phyloP scores from a whole-genome alignment of 2,113 vertebrate species.

The Isichthys henryi region DNA sequence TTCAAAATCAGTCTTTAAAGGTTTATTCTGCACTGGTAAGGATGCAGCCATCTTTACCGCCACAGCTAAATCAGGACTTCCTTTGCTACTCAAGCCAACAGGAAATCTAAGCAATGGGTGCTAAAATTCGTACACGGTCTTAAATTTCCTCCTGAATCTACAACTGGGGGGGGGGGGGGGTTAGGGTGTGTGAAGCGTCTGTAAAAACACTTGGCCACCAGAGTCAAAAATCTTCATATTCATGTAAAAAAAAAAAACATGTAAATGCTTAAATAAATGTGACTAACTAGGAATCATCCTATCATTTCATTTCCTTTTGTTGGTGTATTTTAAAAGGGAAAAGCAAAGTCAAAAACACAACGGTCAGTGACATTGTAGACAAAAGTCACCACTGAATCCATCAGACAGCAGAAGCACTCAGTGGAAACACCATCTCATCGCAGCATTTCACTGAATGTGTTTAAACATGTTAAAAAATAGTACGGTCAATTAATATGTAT shows the following conservation, averaged over 20 bases:
- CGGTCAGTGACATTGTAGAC: not conserved
- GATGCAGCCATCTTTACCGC: constrained; percentile 17
- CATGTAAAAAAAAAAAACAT: not conserved
- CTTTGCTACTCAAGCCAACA: constrained; percentile 32
- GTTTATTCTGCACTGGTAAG: not conserved
- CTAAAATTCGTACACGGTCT: constrained; percentile 27
- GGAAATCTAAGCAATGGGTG: constrained; percentile 53
- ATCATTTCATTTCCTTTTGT: too few species aligned
- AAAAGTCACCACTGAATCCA: not conserved
- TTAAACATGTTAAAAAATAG: not conserved
- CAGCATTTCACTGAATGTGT: not conserved
- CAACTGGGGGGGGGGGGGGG: not conserved
- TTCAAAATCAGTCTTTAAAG: not conserved
- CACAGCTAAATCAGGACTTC: constrained; percentile 47
- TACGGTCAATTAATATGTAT: not conserved
- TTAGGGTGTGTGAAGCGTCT: not conserved
- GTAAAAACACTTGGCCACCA: not conserved
- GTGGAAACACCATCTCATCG: not conserved
- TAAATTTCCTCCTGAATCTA: constrained; percentile 23
- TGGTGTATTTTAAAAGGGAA: not conserved
- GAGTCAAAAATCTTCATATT: not conserved
- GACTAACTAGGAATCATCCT: not conserved
- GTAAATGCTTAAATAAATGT: not conserved
- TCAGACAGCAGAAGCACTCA: not conserved
- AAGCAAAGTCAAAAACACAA: not conserved